phyloP scores from a whole-genome alignment of 2,888 invertebrate genomes.

The Argyresthia goedartella region DNA sequence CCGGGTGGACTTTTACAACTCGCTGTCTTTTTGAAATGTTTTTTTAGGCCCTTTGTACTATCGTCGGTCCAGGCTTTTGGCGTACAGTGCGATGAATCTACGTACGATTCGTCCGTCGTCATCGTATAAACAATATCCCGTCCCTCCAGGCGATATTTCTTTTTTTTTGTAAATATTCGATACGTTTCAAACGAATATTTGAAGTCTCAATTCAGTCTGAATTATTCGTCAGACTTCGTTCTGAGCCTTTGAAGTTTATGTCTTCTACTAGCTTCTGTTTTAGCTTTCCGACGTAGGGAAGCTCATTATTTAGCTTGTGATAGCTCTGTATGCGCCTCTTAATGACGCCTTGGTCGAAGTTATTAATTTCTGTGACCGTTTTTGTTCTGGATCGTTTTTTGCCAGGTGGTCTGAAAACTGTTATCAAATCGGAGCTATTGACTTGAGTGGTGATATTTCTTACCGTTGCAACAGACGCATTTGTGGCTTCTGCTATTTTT shows the following conservation, averaged over 20 bases:
- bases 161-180: constrained; percentile 14
- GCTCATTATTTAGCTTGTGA: constrained; percentile 19
- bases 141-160: not conserved
- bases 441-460: not conserved
- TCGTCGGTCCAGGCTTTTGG: not conserved
- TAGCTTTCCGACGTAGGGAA: constrained; percentile 18
- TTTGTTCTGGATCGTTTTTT: constrained; percentile 17
- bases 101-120: constrained; percentile 2
- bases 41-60: too few species aligned
- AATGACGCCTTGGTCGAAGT: constrained; percentile 21
- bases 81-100: constrained; percentile 4
- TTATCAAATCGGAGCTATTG: not conserved
- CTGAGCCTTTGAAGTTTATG: constrained; percentile 13
- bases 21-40: too few species aligned
- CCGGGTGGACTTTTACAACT: too few species aligned
- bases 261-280: constrained; percentile 11
- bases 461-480: too few species aligned
- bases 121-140: not conserved
- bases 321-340: constrained; percentile 24
- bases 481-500: too few species aligned
- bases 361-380: constrained; percentile 19
- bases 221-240: constrained; percentile 13
- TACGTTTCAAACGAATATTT: constrained; percentile 15
- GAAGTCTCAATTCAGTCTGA: constrained; percentile 16
- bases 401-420: constrained; percentile 19